These are phyloP conservation scores for Sapajus apella DNA, from an alignment of 2,113 vertebrate species.

Conservation along the genomic window DNA sequence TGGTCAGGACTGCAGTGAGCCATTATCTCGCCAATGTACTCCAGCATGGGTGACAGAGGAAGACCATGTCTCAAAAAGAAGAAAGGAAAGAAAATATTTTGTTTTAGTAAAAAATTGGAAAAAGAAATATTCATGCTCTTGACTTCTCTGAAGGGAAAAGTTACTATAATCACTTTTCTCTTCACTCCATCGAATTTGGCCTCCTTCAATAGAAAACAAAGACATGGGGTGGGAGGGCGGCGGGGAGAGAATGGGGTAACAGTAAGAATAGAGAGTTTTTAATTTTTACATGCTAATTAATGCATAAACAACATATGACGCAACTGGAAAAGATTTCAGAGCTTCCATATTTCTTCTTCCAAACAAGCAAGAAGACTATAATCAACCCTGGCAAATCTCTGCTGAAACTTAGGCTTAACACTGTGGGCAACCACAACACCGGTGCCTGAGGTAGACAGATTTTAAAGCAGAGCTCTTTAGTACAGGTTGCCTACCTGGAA, in stretches of 20 bases:
- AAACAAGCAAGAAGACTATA: not conserved
- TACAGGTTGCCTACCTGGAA: not conserved
- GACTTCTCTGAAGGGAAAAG: not conserved
- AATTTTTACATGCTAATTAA: constrained; percentile 64
- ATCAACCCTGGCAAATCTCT: not conserved
- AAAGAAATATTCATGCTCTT: not conserved
- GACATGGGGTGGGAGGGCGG: not conserved
- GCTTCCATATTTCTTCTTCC: constrained; percentile 59
- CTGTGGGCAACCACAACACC: not conserved
- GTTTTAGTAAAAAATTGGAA: not conserved
- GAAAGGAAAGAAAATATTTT: not conserved
- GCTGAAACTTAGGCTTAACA: not conserved
- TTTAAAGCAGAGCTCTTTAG: not conserved
- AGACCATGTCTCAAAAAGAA: too few species aligned
- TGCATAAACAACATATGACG: constrained; percentile 13
- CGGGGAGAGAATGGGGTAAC: not conserved
- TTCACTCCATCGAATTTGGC: not conserved
- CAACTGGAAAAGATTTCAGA: constrained; percentile 13
- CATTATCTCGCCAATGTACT: too few species aligned
- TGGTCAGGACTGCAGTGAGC: too few species aligned
- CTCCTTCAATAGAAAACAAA: not conserved
- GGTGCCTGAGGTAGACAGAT: fast-evolving
- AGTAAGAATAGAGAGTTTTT: constrained; percentile 36
- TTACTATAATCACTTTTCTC: not conserved
- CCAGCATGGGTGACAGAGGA: too few species aligned